Evolutionary conservation across 2,113 vertebrate species (phyloP).

Genomic region (Brienomyrus brachyistius): DNA sequence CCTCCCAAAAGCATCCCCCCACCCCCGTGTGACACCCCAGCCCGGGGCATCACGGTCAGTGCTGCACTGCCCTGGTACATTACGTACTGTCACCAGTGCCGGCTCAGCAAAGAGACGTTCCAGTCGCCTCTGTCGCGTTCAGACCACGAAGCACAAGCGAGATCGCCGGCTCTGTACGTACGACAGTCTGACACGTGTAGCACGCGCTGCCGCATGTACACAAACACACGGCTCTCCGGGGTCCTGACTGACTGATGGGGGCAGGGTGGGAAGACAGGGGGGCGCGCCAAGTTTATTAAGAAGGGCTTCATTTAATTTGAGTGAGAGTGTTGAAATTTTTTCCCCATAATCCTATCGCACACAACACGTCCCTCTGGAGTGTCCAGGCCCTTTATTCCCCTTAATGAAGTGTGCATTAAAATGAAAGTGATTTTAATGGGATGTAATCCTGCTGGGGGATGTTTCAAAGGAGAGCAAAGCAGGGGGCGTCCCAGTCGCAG

Average conservation of each 20-base stretch:
- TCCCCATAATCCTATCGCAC: conserved; percentile 40
- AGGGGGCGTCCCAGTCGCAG: not conserved
- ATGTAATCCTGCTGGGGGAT: conserved; percentile 41
- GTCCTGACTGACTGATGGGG: conserved; percentile 17
- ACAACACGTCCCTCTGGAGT: conserved; percentile 41
- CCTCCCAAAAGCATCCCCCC: not conserved
- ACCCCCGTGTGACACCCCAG: not conserved
- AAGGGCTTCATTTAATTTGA: conserved; percentile 43
- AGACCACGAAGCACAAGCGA: not conserved
- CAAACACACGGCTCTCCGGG: not conserved
- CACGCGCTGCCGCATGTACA: too few relatives aligned
- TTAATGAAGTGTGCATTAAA: conserved; percentile 60
- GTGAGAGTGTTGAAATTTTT: conserved; percentile 37
- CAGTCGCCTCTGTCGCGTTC: conserved; percentile 20
- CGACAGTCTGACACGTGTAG: too few relatives aligned
- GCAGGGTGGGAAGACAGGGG: conserved; percentile 31
- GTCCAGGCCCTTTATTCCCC: conserved; percentile 49
- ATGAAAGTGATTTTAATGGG: conserved; percentile 64
- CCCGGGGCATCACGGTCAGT: not conserved
- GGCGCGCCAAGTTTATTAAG: conserved; percentile 40
- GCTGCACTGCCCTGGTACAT: not conserved
- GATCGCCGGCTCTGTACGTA: not conserved
- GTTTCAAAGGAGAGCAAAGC: conserved; percentile 34
- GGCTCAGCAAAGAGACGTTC: not conserved
- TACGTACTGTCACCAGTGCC: not conserved